phyloP scores from a whole-genome alignment of 1,140 invertebrate species.

The Proales similis region DNA sequence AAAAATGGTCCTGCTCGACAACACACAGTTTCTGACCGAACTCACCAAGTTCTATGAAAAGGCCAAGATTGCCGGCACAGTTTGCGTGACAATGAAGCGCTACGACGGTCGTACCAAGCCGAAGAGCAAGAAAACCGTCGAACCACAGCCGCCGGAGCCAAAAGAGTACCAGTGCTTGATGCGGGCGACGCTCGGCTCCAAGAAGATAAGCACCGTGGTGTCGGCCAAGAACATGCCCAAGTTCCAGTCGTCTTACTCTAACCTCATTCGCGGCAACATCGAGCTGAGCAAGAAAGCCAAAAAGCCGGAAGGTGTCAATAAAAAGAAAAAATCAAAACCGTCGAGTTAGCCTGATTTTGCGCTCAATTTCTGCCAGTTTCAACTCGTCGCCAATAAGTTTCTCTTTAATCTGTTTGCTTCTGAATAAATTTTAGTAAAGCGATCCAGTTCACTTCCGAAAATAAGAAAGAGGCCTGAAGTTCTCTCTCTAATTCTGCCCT shows the following conservation, averaged over 20 bases:
- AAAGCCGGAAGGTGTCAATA: too few species aligned
- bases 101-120: slow-evolving; percentile 66
- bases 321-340: too few species aligned
- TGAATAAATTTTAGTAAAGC: too few species aligned
- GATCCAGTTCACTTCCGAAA: too few species aligned
- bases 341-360: too few species aligned
- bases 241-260: slow-evolving; percentile 74
- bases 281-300: slow-evolving; percentile 77
- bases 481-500: too few species aligned
- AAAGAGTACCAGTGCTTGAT: slow-evolving; percentile 67
- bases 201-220: slow-evolving; percentile 71
- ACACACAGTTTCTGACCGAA: slow-evolving; percentile 52
- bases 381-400: too few species aligned
- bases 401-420: too few species aligned
- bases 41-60: slow-evolving; percentile 54
- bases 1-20: slow-evolving; percentile 34
- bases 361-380: too few species aligned
- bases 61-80: slow-evolving; percentile 48
- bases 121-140: slow-evolving; percentile 36
- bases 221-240: slow-evolving; percentile 68
- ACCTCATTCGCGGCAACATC: slow-evolving; percentile 72
- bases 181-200: slow-evolving; percentile 63
- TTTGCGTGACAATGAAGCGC: slow-evolving; percentile 54
- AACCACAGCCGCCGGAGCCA: slow-evolving; percentile 58
- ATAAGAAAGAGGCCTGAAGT: too few species aligned